Evolutionary conservation across 2,797 vertebrate species (phyloP), one percentile per base, ranked within the genome.

Genomic region (Oreochromis grahami): DNA sequence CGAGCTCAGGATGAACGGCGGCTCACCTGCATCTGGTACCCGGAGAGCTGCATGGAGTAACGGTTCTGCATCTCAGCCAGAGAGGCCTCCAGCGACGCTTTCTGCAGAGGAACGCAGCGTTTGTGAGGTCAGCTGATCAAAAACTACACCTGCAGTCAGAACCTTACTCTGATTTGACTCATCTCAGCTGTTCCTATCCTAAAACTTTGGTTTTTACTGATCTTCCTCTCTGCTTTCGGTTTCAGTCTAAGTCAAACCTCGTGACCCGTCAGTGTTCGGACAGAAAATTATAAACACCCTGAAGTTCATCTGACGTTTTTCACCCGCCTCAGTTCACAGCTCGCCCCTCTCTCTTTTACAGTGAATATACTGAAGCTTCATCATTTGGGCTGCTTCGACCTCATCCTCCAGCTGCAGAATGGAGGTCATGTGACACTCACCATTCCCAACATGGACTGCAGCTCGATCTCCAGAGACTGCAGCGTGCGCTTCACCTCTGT

Each of bases 391-490:
- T 8, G 48, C 17, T 19, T 50, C 48, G 1, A 50, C 17, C 17
- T 50, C 17, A 13, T 60, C 0, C 15, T 34, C 0, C 17, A 60
- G 29, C 32, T 60, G 19, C 34, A 63, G 11, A 21, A 26, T 17
- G 14, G 38, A 45, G 65, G 41, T 70, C 65, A 70, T 4, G 45
- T 36, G 41, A 48, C 19, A 52, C 95, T 88, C 91, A 98, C 98
- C 96, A 95, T 94, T 80, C 93, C 93, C 72, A 94, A 41, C 65
- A 96, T 87, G 2, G 97, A 91, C 94, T 98, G 97, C 86, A 97
- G 95, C 88, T 99, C 97, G 0, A 98, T 97, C 94, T 98, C 95
- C 89, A 98, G 93, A 2, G 95, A 81, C 94, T 98, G 98, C 10
- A 97, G 80, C 3, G 77, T 83, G 7, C 90, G 88, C 38, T 93